phyloP scores from a whole-genome alignment of 2,113 vertebrate species.

The Rhinoptilus africanus region DNA sequence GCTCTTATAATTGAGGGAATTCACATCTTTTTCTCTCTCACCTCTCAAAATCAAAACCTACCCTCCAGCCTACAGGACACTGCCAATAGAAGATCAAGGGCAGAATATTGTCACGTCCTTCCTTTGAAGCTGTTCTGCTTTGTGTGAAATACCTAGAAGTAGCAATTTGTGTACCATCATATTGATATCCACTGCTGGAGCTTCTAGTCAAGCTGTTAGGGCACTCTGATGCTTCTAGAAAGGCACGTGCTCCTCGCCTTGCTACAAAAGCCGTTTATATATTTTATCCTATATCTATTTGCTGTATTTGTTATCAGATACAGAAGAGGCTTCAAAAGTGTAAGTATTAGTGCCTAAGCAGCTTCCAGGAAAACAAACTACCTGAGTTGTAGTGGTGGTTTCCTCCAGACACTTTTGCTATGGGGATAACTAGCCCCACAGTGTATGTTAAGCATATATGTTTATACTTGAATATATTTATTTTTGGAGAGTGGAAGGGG shows the following conservation, averaged over 20 bases:
- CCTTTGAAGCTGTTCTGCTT: neutral
- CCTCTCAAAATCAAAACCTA: neutral
- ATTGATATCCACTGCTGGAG: neutral
- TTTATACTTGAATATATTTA: neutral
- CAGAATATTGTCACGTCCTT: neutral
- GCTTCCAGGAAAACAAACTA: neutral
- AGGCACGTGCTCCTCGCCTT: neutral
- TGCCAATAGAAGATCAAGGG: neutral
- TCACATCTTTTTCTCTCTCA: neutral
- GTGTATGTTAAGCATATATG: neutral
- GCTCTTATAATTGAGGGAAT: neutral
- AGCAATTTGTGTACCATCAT: neutral
- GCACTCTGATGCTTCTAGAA: neutral
- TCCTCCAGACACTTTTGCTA: neutral
- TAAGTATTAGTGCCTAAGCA: neutral
- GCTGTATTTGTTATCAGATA: neutral
- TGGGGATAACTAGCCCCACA: neutral
- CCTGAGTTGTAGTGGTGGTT: neutral
- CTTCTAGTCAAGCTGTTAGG: neutral
- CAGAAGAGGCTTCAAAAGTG: neutral
- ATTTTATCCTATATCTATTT: neutral
- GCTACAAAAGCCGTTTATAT: neutral
- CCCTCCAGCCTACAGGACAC: neutral
- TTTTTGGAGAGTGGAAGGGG: neutral
- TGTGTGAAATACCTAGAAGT: neutral